phyloP scores from a whole-genome alignment of 2,888 invertebrate genomes.

The Priocnemis perturbator region DNA sequence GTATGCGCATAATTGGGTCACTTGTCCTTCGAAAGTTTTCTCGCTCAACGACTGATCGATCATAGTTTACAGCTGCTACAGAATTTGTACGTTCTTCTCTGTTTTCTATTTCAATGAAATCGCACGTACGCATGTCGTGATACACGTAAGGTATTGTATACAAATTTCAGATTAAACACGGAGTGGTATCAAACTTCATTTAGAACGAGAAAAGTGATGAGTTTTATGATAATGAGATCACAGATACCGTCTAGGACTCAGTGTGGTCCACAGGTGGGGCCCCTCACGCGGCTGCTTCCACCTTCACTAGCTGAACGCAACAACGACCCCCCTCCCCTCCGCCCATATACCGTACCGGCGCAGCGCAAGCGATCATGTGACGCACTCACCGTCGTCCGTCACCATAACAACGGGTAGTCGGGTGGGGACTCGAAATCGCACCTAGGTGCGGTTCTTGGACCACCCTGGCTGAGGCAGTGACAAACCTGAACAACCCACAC shows the following conservation, averaged over 20 bases:
- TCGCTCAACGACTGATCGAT: slow-evolving; percentile 14
- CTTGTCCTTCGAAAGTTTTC: slow-evolving; percentile 8
- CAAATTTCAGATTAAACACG: background rate
- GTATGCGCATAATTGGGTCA: slow-evolving; percentile 1
- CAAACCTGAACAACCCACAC: slow-evolving; percentile 16
- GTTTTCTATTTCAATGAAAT: background rate
- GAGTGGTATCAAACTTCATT: slow-evolving; percentile 6
- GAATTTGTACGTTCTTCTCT: background rate
- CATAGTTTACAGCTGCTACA: background rate
- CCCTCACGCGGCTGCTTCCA: too few relatives aligned
- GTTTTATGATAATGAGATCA: slow-evolving; percentile 7
- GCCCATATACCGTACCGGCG: too few relatives aligned
- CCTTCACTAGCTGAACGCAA: too few relatives aligned
- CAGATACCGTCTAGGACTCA: background rate
- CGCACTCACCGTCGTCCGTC: too few relatives aligned
- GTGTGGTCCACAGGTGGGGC: too few relatives aligned
- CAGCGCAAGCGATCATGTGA: too few relatives aligned
- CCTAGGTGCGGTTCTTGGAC: too few relatives aligned
- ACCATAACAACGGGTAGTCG: too few relatives aligned
- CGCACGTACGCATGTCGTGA: background rate
- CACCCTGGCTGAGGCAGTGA: too few relatives aligned
- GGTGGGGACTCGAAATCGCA: too few relatives aligned
- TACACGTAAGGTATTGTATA: background rate
- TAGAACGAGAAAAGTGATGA: background rate
- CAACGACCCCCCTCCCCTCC: too few relatives aligned